Percentiles rank a stretch among this genome's conserved stretches.
phyloP scores from a whole-genome alignment of 2,113 vertebrate genomes.

The Pangasianodon gigas region DNA sequence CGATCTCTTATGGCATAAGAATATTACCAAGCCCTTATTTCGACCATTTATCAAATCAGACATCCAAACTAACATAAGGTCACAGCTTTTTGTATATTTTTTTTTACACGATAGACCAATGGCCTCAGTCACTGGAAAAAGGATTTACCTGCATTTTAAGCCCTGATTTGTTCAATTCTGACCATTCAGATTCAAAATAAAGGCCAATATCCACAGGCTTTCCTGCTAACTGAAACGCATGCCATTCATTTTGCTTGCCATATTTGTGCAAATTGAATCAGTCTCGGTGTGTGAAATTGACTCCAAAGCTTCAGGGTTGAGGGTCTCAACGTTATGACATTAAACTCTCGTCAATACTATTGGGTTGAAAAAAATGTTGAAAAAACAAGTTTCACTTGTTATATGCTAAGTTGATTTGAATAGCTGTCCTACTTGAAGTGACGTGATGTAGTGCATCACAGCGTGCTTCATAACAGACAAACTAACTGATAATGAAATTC shows the following conservation, averaged over 20 bases:
- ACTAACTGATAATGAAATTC: neutral
- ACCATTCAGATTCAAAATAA: neutral
- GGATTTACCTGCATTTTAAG: neutral
- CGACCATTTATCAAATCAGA: neutral
- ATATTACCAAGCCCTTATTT: neutral
- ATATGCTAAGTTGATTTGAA: neutral
- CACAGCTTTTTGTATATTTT: neutral
- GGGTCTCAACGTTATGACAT: neutral
- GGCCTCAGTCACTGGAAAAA: neutral
- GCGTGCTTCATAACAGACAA: neutral
- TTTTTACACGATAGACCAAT: neutral
- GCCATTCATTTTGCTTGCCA: neutral
- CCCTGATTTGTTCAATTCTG: neutral
- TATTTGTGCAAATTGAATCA: neutral
- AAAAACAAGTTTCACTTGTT: neutral
- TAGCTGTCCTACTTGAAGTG: neutral
- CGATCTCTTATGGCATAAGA: neutral
- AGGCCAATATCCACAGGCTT: neutral
- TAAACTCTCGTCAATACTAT: neutral
- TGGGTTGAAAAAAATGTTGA: neutral
- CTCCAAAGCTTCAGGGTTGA: neutral
- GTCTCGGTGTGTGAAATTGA: neutral
- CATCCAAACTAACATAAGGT: neutral
- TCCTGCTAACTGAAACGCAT: neutral
- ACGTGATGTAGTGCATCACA: neutral